Base-by-base conservation (phyloP, 2,797 vertebrate genomes). In the Anabas testudineus region DNA sequence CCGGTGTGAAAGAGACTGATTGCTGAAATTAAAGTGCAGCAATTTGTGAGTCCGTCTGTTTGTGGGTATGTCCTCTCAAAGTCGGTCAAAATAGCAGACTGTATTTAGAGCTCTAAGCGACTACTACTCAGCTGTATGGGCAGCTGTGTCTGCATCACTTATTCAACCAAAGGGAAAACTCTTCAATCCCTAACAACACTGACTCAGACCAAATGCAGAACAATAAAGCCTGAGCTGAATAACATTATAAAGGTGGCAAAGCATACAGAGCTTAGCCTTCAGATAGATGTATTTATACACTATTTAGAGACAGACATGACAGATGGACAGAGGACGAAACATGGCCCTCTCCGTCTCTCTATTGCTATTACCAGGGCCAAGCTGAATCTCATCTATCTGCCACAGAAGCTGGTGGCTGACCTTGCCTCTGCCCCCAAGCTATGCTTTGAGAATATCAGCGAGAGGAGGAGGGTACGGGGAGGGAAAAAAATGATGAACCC, bases 351-450 rank as follows among this genome's bases (percentile, higher is more conserved):
- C 43, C 12, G 10, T 70, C 71, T 72, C 55, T 76, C 72, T 10
- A 28, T 76, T 47, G 59, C 87, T 75, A 76, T 89, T 83, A 86
- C 71, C 67, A 65, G 81, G 85, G 84, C 84, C 83, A 74, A 82
- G 83, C 86, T 78, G 81, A 70, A 80, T 86, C 86, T 93, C 89
- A 93, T 93, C 89, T 61, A 80, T 92, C 92, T 90, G 78, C 56
- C 65, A 72, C 67, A 55, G 80, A 63, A 86, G 79, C 83, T 78
- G 65, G 67, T 81, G 80, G 39, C 75, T 91, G 91, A 93, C 91
- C 91, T 93, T 93, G 87, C 80, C 67, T 80, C 74, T 90, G 89
- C 84, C 90, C 89, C 86, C 87, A 73, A 92, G 89, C 92, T 91
- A 91, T 86, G 87, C 88, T 90, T 91, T 91, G 81, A 88, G 87